Evolutionary conservation across 37 sponge, comb jelly and placozoan genomes (phyloP).

Genomic region (Agelas oroides): DNA sequence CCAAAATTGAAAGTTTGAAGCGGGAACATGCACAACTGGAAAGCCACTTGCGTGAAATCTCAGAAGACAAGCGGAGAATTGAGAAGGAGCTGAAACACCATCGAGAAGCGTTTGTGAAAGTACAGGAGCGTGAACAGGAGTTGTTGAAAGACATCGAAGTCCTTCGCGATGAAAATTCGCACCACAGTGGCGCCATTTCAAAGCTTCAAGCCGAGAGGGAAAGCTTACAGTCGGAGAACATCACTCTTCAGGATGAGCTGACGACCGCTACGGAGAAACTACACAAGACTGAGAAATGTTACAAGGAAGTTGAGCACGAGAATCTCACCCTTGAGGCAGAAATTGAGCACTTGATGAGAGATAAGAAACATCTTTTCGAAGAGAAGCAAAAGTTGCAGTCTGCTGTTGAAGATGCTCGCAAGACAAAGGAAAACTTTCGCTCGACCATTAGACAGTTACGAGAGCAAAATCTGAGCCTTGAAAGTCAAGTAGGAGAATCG

Average conservation of each 20-base stretch:
- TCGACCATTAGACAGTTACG: slow-evolving; percentile 36
- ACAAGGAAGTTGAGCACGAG: slow-evolving; percentile 55
- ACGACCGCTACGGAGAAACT: slow-evolving; percentile 16
- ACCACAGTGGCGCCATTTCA: slow-evolving; percentile 36
- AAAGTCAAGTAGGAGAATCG: not conserved
- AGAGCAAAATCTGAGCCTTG: slow-evolving; percentile 51
- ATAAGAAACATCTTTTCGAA: slow-evolving; percentile 32
- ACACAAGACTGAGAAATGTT: slow-evolving; percentile 41
- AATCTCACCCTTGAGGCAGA: slow-evolving; percentile 48
- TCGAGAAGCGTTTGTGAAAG: slow-evolving; percentile 29
- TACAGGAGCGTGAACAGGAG: slow-evolving; percentile 47
- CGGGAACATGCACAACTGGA: slow-evolving; percentile 19
- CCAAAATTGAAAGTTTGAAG: slow-evolving; percentile 9
- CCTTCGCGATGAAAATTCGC: slow-evolving; percentile 52
- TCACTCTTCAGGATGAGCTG: slow-evolving; percentile 14
- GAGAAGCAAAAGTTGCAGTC: slow-evolving; percentile 45
- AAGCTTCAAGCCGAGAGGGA: slow-evolving; percentile 35
- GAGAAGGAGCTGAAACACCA: slow-evolving; percentile 14
- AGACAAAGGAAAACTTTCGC: slow-evolving; percentile 59
- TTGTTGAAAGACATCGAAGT: slow-evolving; percentile 57
- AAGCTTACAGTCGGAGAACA: slow-evolving; percentile 24
- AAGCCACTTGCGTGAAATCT: slow-evolving; percentile 24
- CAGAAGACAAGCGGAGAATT: slow-evolving; percentile 19
- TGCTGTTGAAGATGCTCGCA: slow-evolving; percentile 46
- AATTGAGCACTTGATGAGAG: slow-evolving; percentile 23